Evolutionary conservation across 1,140 invertebrate genomes (phyloP), one percentile per base, ranked within the genome.

Genomic region (Melitaea cinxia): DNA sequence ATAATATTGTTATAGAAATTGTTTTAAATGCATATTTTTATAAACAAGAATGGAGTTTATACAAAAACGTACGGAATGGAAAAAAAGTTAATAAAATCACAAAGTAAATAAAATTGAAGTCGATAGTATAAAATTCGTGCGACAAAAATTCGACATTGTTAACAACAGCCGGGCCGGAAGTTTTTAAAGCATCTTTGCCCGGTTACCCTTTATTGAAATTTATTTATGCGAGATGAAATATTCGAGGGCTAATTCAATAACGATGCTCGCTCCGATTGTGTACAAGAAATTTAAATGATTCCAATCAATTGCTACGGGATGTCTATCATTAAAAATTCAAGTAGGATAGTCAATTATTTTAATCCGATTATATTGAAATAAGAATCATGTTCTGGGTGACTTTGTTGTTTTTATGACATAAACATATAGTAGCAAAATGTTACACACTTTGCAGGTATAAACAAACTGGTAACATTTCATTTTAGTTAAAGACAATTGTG

Each of bases 261-360:
- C 70, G 70, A 61, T 62, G 68, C 71, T 73, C 70, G 72, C 53
- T 80, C 71, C 77, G 79, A 81, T 78, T 82, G 77, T 69, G 73
- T 75, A 73, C 77, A 77, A 83, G 82, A 80, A 79, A 86, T 86
- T 86, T 76, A 86, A 89, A 89, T 82, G 76, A 74, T 82, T 76
- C 73, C 81, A 86, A 89, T 86, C 82, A 88, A 83, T 84, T 72
- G 47, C 68, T 69, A 70, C 69, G 70, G 73, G 74, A 66, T 73
- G 61, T 72, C 65, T 69, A 84, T 77, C 78, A 86, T 88, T 81
- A 84, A 89, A 84, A 87, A 86, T 85, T 85, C 83, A 82, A 79
- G 72, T 67, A 50, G 73, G 77, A 76, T 65, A 68, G 76, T 73
- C 73, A 82, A 88, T 88, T 84, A 86, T 72, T 82, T 84, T 82